Percentiles rank a stretch among this genome's conserved stretches.
phyloP scores from a whole-genome alignment of 2,113 vertebrate species.

The Isurus oxyrinchus region DNA sequence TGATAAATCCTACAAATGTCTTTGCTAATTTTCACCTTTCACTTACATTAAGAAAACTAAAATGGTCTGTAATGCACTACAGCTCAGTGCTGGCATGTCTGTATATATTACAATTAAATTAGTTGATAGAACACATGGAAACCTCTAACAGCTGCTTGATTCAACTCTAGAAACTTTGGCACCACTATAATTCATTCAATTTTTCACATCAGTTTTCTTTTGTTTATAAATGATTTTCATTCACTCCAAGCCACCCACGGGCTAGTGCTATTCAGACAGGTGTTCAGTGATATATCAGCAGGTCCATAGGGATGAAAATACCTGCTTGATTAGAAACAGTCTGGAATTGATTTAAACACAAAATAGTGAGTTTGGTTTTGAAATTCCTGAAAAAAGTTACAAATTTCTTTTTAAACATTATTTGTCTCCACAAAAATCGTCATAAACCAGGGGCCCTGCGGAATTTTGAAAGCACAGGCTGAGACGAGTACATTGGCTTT shows the following conservation, averaged over 20 bases:
- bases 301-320: not conserved
- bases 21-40: not conserved
- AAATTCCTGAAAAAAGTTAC: not conserved
- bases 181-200: not conserved
- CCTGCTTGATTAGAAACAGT: not conserved
- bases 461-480: too few species aligned
- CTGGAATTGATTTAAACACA: not conserved
- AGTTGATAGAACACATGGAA: not conserved
- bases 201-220: not conserved
- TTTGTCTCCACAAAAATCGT: not conserved
- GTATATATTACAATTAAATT: not conserved
- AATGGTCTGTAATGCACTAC: not conserved
- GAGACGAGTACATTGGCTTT: too few species aligned
- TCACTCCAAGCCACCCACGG: slow-evolving; percentile 8
- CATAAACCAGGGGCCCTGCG: too few species aligned
- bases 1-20: not conserved
- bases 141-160: not conserved
- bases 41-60: not conserved
- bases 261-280: not conserved
- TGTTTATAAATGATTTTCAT: slow-evolving; percentile 24
- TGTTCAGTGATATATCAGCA: not conserved
- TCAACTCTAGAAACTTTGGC: slow-evolving; percentile 2
- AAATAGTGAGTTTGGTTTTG: not conserved
- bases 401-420: not conserved
- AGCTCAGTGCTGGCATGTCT: not conserved